phyloP scores from a whole-genome alignment of 2,888 invertebrate species.

The Allygus modestus region DNA sequence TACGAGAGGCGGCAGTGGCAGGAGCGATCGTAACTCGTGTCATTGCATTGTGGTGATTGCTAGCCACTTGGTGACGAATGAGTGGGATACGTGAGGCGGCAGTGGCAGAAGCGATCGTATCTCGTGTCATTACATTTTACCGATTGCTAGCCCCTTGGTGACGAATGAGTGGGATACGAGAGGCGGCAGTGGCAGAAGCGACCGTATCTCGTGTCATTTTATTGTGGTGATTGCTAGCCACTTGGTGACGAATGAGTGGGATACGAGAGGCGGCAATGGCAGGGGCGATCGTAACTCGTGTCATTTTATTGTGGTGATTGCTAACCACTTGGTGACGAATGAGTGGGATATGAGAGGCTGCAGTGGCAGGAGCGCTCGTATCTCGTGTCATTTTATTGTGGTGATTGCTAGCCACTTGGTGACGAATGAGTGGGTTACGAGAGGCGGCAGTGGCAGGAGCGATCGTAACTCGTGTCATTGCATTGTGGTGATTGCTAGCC shows the following conservation, averaged over 20 bases:
- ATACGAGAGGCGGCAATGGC: not conserved
- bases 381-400: not conserved
- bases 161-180: too few species aligned
- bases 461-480: not conserved
- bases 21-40: not conserved
- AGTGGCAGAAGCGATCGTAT: not conserved
- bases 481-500: not conserved
- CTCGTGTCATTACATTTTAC: not conserved
- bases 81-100: too few species aligned
- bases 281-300: not conserved
- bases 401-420: not conserved
- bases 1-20: not conserved
- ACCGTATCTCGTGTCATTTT: not conserved
- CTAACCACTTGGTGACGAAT: not conserved
- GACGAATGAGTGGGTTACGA: not conserved
- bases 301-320: not conserved
- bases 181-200: too few species aligned
- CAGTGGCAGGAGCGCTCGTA: not conserved
- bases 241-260: too few species aligned
- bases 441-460: not conserved
- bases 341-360: too few species aligned
- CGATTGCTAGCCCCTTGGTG: not conserved
- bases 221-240: too few species aligned
- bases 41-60: not conserved
- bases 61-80: not conserved